These are phyloP conservation scores for Podargus strigoides DNA, from an alignment of 2,797 vertebrate genomes.

Conservation along the genomic window DNA sequence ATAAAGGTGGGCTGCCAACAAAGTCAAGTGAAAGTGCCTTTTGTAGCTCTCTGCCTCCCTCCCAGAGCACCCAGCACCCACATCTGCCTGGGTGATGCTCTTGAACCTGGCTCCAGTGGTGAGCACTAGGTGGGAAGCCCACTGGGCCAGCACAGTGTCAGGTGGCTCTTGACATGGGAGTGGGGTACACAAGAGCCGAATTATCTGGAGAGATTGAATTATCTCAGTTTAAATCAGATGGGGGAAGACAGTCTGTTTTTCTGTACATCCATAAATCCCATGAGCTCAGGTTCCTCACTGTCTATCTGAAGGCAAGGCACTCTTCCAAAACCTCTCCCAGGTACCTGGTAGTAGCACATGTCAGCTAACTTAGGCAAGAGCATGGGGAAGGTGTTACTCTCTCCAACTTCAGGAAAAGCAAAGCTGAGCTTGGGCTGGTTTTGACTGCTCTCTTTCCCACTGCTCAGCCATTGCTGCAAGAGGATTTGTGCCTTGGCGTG, in stretches of 20 bases:
- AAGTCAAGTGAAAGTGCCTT: neutral
- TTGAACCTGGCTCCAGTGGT: accelerated
- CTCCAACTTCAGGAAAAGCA: too few relatives aligned
- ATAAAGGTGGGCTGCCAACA: neutral
- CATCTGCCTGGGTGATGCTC: neutral
- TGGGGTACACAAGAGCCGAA: neutral
- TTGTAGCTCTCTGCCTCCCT: neutral
- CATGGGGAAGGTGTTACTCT: neutral
- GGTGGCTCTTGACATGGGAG: neutral
- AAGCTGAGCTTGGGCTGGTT: too few relatives aligned
- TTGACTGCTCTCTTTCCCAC: too few relatives aligned
- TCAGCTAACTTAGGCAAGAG: neutral
- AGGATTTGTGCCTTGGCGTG: too few relatives aligned
- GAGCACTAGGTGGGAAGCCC: neutral
- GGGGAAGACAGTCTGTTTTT: neutral
- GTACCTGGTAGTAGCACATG: neutral
- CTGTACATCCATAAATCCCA: neutral
- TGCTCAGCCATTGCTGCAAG: too few relatives aligned
- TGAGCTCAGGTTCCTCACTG: neutral
- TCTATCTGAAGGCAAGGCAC: neutral
- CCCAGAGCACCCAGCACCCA: neutral
- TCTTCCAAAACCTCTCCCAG: neutral
- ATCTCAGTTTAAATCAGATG: neutral
- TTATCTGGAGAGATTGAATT: neutral
- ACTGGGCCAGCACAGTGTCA: neutral